A percentile compares a stretch with the other conserved stretches of the same genome.
Evolutionary conservation across 2,113 vertebrate genomes (phyloP).

Genomic region (Oenanthe oenanthe): DNA sequence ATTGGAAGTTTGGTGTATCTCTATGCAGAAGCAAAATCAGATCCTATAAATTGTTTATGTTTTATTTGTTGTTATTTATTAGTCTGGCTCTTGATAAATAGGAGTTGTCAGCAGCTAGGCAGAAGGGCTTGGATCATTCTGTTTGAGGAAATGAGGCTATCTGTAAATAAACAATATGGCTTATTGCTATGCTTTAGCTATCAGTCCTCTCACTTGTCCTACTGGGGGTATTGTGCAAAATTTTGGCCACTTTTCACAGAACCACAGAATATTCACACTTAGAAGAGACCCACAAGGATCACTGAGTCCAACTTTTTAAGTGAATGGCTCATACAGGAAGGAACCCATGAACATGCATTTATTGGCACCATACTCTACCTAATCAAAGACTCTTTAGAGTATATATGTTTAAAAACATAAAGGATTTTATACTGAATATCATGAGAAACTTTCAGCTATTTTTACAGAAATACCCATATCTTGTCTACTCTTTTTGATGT

Average conservation of each 20-base stretch:
- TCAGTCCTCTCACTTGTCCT: not conserved
- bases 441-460: not conserved
- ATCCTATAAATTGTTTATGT: not conserved
- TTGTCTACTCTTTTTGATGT: not conserved
- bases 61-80: not conserved
- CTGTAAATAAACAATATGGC: not conserved
- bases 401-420: not conserved
- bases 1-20: not conserved
- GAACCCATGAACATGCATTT: not conserved
- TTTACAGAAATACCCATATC: not conserved
- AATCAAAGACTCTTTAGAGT: not conserved
- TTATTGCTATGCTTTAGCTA: not conserved
- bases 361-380: not conserved
- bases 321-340: not conserved
- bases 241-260: not conserved
- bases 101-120: not conserved
- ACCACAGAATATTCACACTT: not conserved
- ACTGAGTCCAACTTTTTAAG: not conserved
- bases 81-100: not conserved
- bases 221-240: not conserved
- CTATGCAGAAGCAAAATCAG: not conserved
- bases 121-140: not conserved
- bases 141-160: not conserved
- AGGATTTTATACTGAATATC: not conserved
- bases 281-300: not conserved